A percentile compares a stretch with the other conserved stretches of the same genome.
Conservation (phyloP, 1,140 invertebrate genomes). For the Cherax destructor region DNA sequence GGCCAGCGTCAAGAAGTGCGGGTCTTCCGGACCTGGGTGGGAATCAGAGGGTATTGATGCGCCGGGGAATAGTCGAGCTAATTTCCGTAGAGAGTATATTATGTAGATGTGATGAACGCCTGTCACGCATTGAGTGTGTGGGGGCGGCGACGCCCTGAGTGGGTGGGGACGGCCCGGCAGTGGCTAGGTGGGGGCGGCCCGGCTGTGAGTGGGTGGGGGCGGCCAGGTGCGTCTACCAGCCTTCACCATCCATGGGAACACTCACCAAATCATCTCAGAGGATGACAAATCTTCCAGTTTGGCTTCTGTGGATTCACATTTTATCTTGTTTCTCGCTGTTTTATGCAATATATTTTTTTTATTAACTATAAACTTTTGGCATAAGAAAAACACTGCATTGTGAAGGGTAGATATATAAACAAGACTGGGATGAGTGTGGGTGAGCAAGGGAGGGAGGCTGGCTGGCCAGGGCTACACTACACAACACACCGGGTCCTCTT, state of each 20-base stretch:
- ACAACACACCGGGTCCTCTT: background rate
- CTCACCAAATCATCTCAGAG: background rate
- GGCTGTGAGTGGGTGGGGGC: background rate
- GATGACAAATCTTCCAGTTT: background rate
- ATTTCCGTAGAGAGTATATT: slow-evolving; percentile 41
- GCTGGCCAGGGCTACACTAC: background rate
- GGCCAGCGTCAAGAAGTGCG: no score
- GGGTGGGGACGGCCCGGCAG: background rate
- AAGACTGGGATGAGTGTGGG: background rate
- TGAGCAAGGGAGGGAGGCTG: background rate
- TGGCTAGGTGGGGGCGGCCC: slow-evolving; percentile 1
- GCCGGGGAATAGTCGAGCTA: background rate
- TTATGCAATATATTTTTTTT: background rate
- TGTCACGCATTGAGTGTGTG: slow-evolving; percentile 20
- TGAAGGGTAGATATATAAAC: background rate
- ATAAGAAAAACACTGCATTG: background rate
- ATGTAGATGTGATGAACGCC: slow-evolving; percentile 56
- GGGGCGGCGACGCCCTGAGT: background rate
- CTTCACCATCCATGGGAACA: background rate
- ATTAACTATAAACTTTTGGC: background rate
- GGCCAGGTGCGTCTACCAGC: background rate
- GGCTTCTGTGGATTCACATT: background rate
- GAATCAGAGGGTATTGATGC: background rate
- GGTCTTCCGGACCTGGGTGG: no score
- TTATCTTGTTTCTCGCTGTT: no score